Base-by-base conservation (phyloP, 30 jellyfish, hydroid and myxozoan genomes). In the Turritopsis dohrnii region DNA sequence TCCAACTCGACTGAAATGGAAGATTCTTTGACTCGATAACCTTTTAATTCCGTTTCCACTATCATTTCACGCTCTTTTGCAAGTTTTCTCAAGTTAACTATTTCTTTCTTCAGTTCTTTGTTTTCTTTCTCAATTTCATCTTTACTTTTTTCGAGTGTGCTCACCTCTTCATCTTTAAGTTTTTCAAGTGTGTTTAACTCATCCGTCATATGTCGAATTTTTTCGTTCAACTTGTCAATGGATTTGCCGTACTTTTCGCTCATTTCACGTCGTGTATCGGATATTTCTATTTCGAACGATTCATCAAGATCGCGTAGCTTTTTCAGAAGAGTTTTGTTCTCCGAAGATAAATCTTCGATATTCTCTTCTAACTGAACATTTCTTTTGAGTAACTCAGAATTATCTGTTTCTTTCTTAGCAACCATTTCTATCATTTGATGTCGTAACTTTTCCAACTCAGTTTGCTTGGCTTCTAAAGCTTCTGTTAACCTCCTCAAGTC, bases 281-380 rank as follows among this genome's bases (percentile, higher is more conserved):
- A 52, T 24, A 85, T 71, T 54, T 85, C 87, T 60, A 54, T 83
- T 25, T 86, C 79, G 52, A 60, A 81, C 71, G 23, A 28, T 28
- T 81, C 83, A 72, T 85, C 82, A 72, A 89, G 79, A 20, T 80
- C 72, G 74, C 52, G 82, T 28, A 29, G 13, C 22, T 85, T 85
- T 13, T 85, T 77, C 0, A 52, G 72, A 52, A 90, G 65, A 1
- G 52, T 29, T 22, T 86, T 81, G 19, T 66, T 86, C 29, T 83
- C 93, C 8, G 69, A 24, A 24, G 54, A 31, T 0, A 80, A 65
- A 52, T 26, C 30, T 80, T 3, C 52, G 16, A 52, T 80, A 0
- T n/a, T 80, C 4, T 20, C 4, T 21, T 80, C 87, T n/a, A 41
- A 21, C 8, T 69, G 28, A 9, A 9, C 8, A 69, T n/a, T 69